Base-by-base conservation (phyloP, 2,888 invertebrate genomes). In the Imbricaverruca yamaguchii region DNA sequence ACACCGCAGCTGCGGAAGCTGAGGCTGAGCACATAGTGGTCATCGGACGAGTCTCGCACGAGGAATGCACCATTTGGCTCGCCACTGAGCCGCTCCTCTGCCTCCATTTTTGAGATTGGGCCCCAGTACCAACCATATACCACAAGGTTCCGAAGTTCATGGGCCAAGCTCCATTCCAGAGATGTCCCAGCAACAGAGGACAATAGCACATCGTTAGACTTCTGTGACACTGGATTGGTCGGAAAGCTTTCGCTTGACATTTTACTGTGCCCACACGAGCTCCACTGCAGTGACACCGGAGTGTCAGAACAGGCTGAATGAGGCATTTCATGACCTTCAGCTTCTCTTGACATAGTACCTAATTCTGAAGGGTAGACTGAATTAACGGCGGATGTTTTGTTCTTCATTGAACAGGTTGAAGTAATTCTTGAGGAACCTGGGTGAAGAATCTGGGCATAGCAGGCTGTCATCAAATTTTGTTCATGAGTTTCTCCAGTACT, bases 71-170 rank as follows among this genome's bases (percentile, higher is more conserved):
- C 94, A 85, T 93, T 93, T 12, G 92, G 91, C 86, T 91, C 91
- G 83, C 91, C 91, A 80, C 89, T 87, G 59, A 94, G 87, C 85
- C 91, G 91, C 81, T 90, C 89, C 86, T 93, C 93, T 0, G 94
- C 93, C 86, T 93, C 92, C 65, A 90, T 89, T 83, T 9, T 23
- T 92, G 90, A 90, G 84, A 94, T 90, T 81, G 93, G 92, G 23
- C 94, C 94, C 94, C 94, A 94, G 86, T 94, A 94, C 93, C 94
- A 94, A 74, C 91, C 91, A 86, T 89, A 85, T 81, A 86, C 87
- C 56, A 87, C 86, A 80, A 89, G 85, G 84, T 87, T 87, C 83
- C 87, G 87, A 74, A 89, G 85, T 85, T 89, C 89, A 82, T 87
- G 86, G 9, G 88, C 88, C 69, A 89, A 85, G 84, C 87, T 87